Percentiles rank a stretch among this genome's conserved stretches.
These are phyloP conservation scores for Synodontis membranacea DNA, from an alignment of 2,113 vertebrate species.

Conservation along the genomic window DNA sequence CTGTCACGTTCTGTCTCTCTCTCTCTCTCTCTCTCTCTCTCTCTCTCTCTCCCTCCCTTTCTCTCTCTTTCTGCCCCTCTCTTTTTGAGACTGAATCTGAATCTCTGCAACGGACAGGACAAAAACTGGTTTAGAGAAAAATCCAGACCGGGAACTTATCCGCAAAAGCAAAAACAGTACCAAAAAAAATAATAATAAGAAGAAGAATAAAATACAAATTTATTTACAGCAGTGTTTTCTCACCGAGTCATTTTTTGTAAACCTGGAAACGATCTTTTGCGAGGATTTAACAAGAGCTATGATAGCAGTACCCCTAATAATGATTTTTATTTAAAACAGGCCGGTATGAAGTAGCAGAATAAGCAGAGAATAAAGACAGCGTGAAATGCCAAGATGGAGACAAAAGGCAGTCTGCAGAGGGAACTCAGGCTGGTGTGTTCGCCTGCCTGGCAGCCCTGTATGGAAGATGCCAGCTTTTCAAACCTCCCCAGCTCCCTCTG, in stretches of 20 bases:
- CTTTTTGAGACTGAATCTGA: slow-evolving; percentile 20
- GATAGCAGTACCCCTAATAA: neutral
- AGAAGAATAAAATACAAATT: neutral
- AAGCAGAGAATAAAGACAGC: slow-evolving; percentile 70
- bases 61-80: slow-evolving; percentile 37
- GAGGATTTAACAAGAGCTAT: neutral
- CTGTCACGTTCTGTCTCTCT: slow-evolving; percentile 54
- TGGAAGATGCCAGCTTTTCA: slow-evolving; percentile 77
- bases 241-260: neutral
- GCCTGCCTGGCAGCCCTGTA: slow-evolving; percentile 72
- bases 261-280: neutral
- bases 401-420: slow-evolving; percentile 72
- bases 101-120: slow-evolving; percentile 59
- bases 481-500: slow-evolving; percentile 72
- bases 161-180: neutral
- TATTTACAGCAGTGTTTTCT: neutral
- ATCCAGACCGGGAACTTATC: neutral
- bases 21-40: slow-evolving; percentile 35
- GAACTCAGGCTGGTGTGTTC: slow-evolving; percentile 70
- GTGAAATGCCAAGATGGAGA: slow-evolving; percentile 68
- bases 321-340: slow-evolving; percentile 31
- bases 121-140: neutral
- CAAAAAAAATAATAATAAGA: too few species aligned
- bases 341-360: slow-evolving; percentile 60
- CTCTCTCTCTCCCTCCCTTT: slow-evolving; percentile 36